These are phyloP conservation scores for Platyrinchus mystaceus DNA, from an alignment of 2,797 vertebrate genomes.

Conservation along the genomic window DNA sequence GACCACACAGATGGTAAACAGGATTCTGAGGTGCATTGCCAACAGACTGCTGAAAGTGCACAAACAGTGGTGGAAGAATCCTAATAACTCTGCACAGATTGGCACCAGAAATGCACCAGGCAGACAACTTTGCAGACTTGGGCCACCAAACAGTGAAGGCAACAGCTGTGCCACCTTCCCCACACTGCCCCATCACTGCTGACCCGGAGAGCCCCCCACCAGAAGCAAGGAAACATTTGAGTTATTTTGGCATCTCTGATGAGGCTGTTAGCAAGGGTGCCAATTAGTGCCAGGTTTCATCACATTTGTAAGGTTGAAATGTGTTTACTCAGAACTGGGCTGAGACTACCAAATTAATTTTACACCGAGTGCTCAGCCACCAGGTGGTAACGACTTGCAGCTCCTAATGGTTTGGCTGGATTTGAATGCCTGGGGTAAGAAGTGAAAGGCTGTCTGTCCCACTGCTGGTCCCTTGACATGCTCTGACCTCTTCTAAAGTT, in stretches of 20 bases:
- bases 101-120: background rate
- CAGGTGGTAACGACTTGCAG: slow-evolving; percentile 7
- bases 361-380: background rate
- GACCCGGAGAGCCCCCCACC: background rate
- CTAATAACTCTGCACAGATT: background rate
- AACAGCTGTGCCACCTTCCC: slow-evolving; percentile 9
- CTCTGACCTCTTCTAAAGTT: background rate
- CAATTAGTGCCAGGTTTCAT: slow-evolving; percentile 42
- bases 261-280: slow-evolving; percentile 24
- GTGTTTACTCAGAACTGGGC: slow-evolving; percentile 6
- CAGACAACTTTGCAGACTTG: background rate
- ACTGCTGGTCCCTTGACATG: background rate
- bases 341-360: background rate
- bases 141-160: background rate
- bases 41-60: background rate
- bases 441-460: background rate
- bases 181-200: background rate
- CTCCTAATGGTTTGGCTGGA: slow-evolving; percentile 2
- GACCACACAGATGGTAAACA: slow-evolving; percentile 34
- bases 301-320: slow-evolving; percentile 15
- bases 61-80: background rate
- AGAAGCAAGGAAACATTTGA: background rate
- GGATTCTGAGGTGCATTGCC: background rate
- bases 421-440: background rate
- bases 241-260: slow-evolving; percentile 8